Evolutionary conservation across 2,797 vertebrate genomes (phyloP).

Genomic region (Mormyrus hasselquistii): DNA sequence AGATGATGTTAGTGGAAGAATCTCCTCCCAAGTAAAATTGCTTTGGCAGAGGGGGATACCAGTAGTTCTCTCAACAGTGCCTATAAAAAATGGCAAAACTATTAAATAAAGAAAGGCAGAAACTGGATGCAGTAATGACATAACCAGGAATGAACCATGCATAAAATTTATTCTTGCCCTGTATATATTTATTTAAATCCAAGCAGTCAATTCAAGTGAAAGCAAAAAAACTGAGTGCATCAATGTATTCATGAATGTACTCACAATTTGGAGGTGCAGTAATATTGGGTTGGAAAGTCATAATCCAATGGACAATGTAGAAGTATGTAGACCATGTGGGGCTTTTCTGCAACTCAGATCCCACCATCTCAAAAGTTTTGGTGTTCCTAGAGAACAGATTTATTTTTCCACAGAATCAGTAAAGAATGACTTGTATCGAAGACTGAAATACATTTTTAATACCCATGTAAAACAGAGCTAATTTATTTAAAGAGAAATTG

Average conservation of each 20-base stretch:
- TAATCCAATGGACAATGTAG: conserved; percentile 57
- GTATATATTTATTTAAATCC: background rate
- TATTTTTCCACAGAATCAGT: background rate
- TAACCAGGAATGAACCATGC: background rate
- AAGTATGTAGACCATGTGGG: conserved; percentile 56
- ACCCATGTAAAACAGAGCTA: background rate
- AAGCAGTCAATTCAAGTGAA: background rate
- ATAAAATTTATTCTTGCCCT: background rate
- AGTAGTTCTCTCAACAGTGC: conserved; percentile 34
- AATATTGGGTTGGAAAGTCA: conserved; percentile 54
- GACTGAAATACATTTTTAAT: background rate
- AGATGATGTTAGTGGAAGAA: conserved; percentile 36
- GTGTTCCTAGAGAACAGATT: conserved; percentile 43
- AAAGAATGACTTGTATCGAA: background rate
- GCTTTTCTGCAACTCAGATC: conserved; percentile 46
- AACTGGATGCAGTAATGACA: background rate
- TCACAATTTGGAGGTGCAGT: conserved; percentile 59
- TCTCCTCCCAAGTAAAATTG: conserved; percentile 50
- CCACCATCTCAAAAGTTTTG: conserved; percentile 36
- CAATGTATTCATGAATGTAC: conserved; percentile 28
- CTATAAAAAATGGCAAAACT: conserved; percentile 36
- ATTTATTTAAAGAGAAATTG: background rate
- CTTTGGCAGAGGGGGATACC: conserved; percentile 44
- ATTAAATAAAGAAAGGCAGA: background rate
- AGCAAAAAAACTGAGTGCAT: background rate